phyloP scores from a whole-genome alignment of 2,113 vertebrate species.

The Aepyceros melampus region DNA sequence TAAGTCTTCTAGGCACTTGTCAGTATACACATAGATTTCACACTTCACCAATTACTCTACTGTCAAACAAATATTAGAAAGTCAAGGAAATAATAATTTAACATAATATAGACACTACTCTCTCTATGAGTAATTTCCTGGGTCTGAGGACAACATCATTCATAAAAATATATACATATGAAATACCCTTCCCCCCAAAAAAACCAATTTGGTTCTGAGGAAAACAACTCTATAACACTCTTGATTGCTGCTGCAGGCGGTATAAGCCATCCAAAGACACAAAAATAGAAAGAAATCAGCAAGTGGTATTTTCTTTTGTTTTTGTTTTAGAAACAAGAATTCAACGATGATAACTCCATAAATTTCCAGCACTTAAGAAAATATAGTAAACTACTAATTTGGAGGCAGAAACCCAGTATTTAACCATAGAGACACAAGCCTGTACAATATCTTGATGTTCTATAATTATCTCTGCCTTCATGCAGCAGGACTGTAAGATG shows the following conservation, averaged over 20 bases:
- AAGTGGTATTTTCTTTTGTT: conserved; percentile 39
- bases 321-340: conserved; percentile 52
- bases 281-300: conserved; percentile 42
- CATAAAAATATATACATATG: not conserved
- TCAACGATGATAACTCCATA: conserved; percentile 37
- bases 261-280: not conserved
- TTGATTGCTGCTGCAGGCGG: not conserved
- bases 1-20: not conserved
- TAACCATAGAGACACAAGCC: conserved; percentile 34
- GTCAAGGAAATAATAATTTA: not conserved
- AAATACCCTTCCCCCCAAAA: not conserved
- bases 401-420: conserved; percentile 38
- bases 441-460: not conserved
- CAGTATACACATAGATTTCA: not conserved
- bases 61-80: not conserved
- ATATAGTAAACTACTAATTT: conserved; percentile 55
- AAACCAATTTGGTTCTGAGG: not conserved
- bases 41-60: not conserved
- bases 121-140: not conserved
- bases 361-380: conserved; percentile 54
- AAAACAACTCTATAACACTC: not conserved
- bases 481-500: not conserved
- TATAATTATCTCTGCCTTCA: conserved; percentile 31
- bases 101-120: not conserved
- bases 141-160: not conserved